Base-by-base conservation (phyloP, 2,113 vertebrate species). In the Neolamprologus cancellatus region DNA sequence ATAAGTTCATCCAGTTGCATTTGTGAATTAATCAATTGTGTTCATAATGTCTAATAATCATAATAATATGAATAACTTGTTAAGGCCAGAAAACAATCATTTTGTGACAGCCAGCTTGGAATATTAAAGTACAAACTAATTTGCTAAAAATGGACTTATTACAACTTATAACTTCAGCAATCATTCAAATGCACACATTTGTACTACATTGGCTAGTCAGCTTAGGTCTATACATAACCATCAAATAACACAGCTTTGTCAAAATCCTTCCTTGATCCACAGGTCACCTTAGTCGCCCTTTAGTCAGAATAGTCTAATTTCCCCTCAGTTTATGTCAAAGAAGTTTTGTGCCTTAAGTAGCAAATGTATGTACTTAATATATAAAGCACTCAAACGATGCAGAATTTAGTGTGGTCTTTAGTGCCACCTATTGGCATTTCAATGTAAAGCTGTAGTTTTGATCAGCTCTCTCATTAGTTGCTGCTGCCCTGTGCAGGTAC, bases 371-470 rank as follows among this genome's bases (percentile, higher is more conserved):
- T 3, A 12, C 3, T 74, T 74, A 46, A 44, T 18, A 7, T 11
- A 46, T 74, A 18, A 0, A 46, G 4, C 23, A 11, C 69, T 74
- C 41, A 30, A 48, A 74, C 23, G 9, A 18, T 48, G 41, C 41
- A 74, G 1, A 48, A 74, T 46, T 79, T 89, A 84, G 18, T 87
- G 9, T 94, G 61, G 44, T 11, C 25, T 39, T 3, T 69, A 84
- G 74, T 87, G 87, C 89, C 92, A 3, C 79, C 91, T 93, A 80
- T 1, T 91, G 92, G 14, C 46, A 41, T 4, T 10, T 69, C 3
- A 53, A 12, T 28, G 18, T 59, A 74, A 5, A 48, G 71, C 17
- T 76, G 44, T 50, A 50, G 10, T 50, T 76, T 30, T 4, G 2
- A 76, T 76, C 44, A 76, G 46, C 17, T 32, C 25, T 18, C 15